Conservation (phyloP, 1,140 invertebrate genomes). For the Drosophila lini region DNA sequence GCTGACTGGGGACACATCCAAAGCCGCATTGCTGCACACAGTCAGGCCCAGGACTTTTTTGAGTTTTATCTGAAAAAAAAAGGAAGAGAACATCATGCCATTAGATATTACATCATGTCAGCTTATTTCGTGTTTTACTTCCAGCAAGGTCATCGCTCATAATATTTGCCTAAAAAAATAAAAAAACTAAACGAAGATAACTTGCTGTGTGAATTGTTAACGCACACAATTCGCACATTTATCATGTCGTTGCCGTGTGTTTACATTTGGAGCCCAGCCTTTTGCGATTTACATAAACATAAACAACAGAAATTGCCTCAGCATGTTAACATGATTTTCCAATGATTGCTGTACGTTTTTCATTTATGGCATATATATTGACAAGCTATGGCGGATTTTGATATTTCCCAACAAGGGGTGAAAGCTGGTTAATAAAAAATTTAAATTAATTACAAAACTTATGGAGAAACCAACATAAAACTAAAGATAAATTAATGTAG, state of each 20-base stretch:
- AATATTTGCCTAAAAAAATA: conserved; percentile 39
- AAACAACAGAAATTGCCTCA: conserved; percentile 24
- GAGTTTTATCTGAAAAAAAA: conserved; percentile 91
- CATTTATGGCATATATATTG: conserved; percentile 17
- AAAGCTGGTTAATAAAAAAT: conserved; percentile 6
- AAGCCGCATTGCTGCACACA: conserved; percentile 94
- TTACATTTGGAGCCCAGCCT: conserved; percentile 54
- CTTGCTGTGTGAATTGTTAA: conserved; percentile 63
- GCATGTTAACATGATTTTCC: conserved; percentile 58
- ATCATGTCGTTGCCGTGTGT: conserved; percentile 35
- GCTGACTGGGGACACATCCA: conserved; percentile 93
- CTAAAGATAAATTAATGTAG: background rate
- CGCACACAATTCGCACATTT: conserved; percentile 74
- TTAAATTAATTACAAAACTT: background rate
- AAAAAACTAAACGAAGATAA: conserved; percentile 29
- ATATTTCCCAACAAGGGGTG: conserved; percentile 9
- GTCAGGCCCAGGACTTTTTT: conserved; percentile 97
- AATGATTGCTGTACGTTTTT: conserved; percentile 24
- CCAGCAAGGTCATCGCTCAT: conserved; percentile 49
- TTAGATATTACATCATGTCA: conserved; percentile 71
- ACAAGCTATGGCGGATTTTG: background rate
- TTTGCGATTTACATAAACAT: conserved; percentile 50
- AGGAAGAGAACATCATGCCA: conserved; percentile 29
- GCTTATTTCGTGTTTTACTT: conserved; percentile 4
- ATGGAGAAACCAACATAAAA: background rate